These are phyloP conservation scores for Coptotermes formosanus DNA, from an alignment of 1,140 invertebrate species.

Conservation along the genomic window DNA sequence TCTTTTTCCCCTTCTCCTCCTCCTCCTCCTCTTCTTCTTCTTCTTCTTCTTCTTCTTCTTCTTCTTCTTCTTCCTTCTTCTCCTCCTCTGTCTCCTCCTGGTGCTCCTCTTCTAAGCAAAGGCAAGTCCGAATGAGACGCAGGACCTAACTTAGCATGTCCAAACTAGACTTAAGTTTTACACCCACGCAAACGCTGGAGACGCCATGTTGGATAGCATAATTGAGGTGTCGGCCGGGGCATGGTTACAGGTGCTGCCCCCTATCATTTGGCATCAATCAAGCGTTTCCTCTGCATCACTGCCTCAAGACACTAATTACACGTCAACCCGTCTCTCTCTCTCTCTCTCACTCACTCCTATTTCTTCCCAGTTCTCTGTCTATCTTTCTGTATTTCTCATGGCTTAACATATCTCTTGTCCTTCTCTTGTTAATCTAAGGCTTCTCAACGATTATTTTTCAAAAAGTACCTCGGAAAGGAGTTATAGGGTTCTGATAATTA, in stretches of 20 bases:
- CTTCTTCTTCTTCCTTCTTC: neutral
- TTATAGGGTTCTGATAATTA: neutral
- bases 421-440: neutral
- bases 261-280: slow-evolving; percentile 18
- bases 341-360: neutral
- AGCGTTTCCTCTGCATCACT: slow-evolving; percentile 5
- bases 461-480: neutral
- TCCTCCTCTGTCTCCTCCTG: too few species aligned
- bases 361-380: neutral
- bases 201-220: slow-evolving; percentile 6
- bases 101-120: neutral
- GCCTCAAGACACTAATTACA: slow-evolving; percentile 15
- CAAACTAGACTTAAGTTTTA: neutral
- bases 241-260: slow-evolving; percentile 6
- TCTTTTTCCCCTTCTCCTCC: neutral
- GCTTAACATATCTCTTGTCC: neutral
- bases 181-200: neutral
- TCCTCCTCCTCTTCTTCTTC: too few species aligned
- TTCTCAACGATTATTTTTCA: neutral
- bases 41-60: neutral
- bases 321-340: neutral
- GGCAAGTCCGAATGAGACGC: neutral
- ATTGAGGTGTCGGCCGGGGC: slow-evolving; percentile 1
- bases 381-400: neutral
- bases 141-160: neutral